Conservation (phyloP, 2,888 invertebrate species). For the Nyleta sp. region DNA sequence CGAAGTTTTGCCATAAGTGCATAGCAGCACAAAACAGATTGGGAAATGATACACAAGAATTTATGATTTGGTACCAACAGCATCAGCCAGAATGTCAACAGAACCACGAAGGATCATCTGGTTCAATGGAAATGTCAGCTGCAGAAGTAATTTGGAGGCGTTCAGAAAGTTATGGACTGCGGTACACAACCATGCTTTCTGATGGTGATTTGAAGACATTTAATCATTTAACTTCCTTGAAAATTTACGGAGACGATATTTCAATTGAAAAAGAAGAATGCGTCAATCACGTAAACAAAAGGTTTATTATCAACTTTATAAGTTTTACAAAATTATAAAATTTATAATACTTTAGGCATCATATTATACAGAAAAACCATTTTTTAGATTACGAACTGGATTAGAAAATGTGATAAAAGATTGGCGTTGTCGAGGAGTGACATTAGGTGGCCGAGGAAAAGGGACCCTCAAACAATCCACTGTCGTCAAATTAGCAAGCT, state of each 20-base stretch:
- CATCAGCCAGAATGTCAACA: constrained; percentile 4
- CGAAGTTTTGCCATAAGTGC: background rate
- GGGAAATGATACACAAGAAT: constrained; percentile 3
- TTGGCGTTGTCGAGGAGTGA: background rate
- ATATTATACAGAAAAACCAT: background rate
- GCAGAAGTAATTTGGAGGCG: constrained; percentile 1
- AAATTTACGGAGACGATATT: background rate
- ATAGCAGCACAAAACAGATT: background rate
- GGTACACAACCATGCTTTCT: constrained; percentile 1
- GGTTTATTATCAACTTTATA: background rate
- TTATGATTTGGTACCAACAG: background rate
- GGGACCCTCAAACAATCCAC: constrained; percentile 1
- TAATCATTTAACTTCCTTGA: background rate
- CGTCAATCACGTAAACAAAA: constrained; percentile 3
- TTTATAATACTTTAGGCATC: no score
- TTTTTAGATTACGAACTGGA: constrained; percentile 4
- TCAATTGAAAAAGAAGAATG: constrained; percentile 6
- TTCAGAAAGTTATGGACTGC: constrained; percentile 2
- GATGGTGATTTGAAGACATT: constrained; percentile 2
- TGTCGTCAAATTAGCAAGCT: background rate
- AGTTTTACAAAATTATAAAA: background rate
- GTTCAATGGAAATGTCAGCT: constrained; percentile 5
- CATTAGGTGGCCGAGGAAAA: background rate
- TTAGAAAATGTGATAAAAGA: background rate
- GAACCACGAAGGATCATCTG: constrained; percentile 3